Base-by-base conservation (phyloP, 2,888 invertebrate genomes). In the Eustalomyia histrio region DNA sequence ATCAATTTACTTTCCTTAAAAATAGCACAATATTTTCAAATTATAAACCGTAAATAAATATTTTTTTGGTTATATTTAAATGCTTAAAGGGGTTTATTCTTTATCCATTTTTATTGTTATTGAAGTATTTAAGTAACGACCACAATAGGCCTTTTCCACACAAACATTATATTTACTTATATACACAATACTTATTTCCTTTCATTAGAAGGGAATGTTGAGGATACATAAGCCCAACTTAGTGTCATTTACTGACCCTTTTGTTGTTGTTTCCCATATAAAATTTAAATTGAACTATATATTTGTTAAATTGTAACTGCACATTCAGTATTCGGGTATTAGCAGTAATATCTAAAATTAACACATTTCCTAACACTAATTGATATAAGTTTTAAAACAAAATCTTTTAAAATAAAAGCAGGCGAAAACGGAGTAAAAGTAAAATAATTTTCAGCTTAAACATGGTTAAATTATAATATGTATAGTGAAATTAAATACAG, bases 61-160 rank as follows among this genome's bases (percentile, higher is more conserved):
- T 64, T 24, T 69, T 64, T 71, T 64, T 50, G 63, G 69, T 57
- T 58, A 52, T 52, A 39, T 52, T 57, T n/a, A 57, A 78, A 72
- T 72, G 47, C 43, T 78, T 67, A 65, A 7, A 29, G 55, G 65
- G 71, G 60, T 52, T 43, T 57, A 39, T 39, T 60, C 55, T 67
- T 67, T 67, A 79, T 79, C 61, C 72, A 73, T 68, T 73, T 47
- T 72, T 65, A 61, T 72, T 72, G 21, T 72, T 72, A 60, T 53
- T 72, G 65, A 69, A 78, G 72, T 57, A 72, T 79, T 79, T 79
- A 67, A 67, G 72, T 68, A 79, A 57, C 72, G 67, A 79, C 72
- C 78, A 73, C 78, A 73, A 79, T 67, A 61, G 61, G 12, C 43
- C n/a, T 47, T 47, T 47, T 2, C 43, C 14, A 47, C 14, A 16